Percentiles rank a stretch among this genome's conserved stretches.
Evolutionary conservation across 1,140 invertebrate genomes (phyloP).

Genomic region (Yoshiicerus persimilis): DNA sequence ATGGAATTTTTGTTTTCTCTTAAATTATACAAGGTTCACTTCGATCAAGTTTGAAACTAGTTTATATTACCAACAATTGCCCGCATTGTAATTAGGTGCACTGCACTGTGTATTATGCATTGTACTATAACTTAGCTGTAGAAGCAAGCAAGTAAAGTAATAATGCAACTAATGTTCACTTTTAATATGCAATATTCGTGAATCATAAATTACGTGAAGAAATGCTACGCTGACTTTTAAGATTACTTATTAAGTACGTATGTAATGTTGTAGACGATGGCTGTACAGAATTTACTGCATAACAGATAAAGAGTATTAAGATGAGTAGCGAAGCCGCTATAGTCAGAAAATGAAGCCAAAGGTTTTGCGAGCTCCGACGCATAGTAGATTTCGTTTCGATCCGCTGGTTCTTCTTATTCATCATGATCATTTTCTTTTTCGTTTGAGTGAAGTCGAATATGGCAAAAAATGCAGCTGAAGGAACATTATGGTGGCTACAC

Average conservation of each 20-base stretch:
- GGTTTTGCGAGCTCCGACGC: neutral
- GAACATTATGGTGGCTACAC: neutral
- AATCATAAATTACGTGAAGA: neutral
- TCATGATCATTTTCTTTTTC: neutral
- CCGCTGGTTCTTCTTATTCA: neutral
- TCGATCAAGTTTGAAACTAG: too few relatives aligned
- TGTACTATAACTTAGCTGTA: too few relatives aligned
- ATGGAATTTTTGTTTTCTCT: too few relatives aligned
- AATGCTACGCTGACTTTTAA: neutral
- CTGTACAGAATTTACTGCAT: neutral
- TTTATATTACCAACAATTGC: too few relatives aligned
- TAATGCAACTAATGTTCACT: neutral
- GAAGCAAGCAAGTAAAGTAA: neutral
- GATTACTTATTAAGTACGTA: neutral
- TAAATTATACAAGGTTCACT: too few relatives aligned
- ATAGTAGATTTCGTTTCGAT: neutral
- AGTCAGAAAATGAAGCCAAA: neutral
- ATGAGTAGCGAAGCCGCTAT: neutral
- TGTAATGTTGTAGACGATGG: neutral
- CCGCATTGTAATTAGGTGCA: too few relatives aligned
- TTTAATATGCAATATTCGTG: neutral
- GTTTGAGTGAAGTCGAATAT: neutral
- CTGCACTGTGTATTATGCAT: too few relatives aligned
- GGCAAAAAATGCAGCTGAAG: neutral
- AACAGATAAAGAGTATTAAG: neutral